These are phyloP conservation scores for Minunthozetes semirufus DNA, from an alignment of 2,888 invertebrate species.

Conservation along the genomic window DNA sequence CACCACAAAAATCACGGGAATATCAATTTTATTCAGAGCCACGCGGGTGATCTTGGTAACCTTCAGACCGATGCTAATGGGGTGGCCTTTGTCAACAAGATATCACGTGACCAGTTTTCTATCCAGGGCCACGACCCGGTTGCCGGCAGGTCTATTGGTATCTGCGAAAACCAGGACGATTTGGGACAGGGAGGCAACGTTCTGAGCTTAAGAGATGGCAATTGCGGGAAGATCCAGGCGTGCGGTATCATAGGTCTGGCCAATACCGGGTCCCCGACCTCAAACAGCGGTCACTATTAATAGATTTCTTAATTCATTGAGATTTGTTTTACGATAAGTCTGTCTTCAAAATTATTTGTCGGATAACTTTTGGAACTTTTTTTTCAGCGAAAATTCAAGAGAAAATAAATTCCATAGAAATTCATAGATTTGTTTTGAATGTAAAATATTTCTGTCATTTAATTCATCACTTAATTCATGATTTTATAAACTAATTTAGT, in stretches of 20 bases:
- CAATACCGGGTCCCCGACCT: neutral
- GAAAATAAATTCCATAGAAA: too few relatives aligned
- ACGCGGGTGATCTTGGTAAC: constrained; percentile 14
- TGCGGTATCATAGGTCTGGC: constrained; percentile 51
- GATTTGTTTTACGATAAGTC: too few relatives aligned
- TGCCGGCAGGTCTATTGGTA: neutral
- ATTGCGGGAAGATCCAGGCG: constrained; percentile 52
- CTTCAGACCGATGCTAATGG: neutral
- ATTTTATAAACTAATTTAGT: too few relatives aligned
- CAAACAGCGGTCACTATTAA: neutral
- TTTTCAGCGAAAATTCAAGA: too few relatives aligned
- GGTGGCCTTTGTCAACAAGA: constrained; percentile 11
- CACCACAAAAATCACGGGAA: constrained; percentile 58
- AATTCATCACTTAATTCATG: too few relatives aligned
- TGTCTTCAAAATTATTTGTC: too few relatives aligned
- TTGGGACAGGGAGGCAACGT: constrained; percentile 50
- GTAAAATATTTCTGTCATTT: too few relatives aligned
- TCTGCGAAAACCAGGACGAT: constrained; percentile 51
- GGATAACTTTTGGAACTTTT: too few relatives aligned
- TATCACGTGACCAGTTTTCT: neutral
- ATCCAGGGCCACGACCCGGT: neutral
- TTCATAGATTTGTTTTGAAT: too few relatives aligned
- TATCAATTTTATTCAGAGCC: neutral
- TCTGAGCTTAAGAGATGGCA: constrained; percentile 52
- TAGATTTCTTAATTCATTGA: too few relatives aligned